Evolutionary conservation across 2,888 invertebrate genomes (phyloP), one percentile per base, ranked within the genome.

Genomic region (Lasioglossum figueresi): DNA sequence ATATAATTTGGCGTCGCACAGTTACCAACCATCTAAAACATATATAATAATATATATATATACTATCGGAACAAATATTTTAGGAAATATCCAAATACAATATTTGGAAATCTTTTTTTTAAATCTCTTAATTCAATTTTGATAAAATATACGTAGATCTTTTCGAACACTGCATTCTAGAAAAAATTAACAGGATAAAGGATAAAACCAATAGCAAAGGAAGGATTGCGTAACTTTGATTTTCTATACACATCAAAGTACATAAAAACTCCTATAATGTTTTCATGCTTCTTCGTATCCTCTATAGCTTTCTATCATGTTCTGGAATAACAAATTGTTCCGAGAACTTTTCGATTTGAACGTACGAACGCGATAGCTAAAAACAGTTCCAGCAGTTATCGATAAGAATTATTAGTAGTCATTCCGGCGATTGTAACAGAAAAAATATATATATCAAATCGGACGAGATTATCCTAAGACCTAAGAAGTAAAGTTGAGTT

Each of bases 401-500:
- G 23, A 37, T 40, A n/a, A 4, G 43, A 27, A n/a, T 48, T 6
- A 48, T n/a, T 2, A 2, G n/a, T 78, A 66, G 4, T 79, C 23
- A 37, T 52, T 59, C 31, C 6, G 4, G 16, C 6, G 37, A 37
- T 31, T 48, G 37, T 37, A 19, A 59, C 4, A 37, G 19, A 31
- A 27, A 4, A 34, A 27, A 4, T 37, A 37, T 8, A 77, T 31
- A 31, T 31, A 72, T 48, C 27, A 45, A 45, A 16, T 45, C 45
- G 37, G 48, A 73, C n/a, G 23, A 34, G 6, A 59, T 56, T 40
- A 71, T 45, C 48, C 23, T 45, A 37, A 72, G 27, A 43, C 12
- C 12, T 40, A 40, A 2, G 8, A 3, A 73, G 45, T 27, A 14
- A 43, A 77, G 76, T n/a, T 68, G 66, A 82, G 43, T 84, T 74